These are phyloP conservation scores for Macrochelys suwanniensis DNA, from an alignment of 2,797 vertebrate species.

Conservation along the genomic window DNA sequence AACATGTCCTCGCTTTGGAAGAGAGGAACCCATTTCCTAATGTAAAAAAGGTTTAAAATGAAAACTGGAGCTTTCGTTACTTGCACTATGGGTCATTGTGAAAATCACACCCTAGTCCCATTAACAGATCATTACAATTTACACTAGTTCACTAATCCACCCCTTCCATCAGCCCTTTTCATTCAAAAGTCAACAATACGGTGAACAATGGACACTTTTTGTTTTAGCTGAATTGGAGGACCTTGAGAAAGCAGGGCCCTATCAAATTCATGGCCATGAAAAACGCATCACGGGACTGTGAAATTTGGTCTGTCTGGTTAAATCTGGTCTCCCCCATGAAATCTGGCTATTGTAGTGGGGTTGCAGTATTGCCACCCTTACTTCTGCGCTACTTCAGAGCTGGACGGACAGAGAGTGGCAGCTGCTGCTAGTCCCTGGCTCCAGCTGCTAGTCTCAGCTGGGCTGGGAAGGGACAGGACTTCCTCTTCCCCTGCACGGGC, in stretches of 20 bases:
- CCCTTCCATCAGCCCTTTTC: background rate
- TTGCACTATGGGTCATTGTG: background rate
- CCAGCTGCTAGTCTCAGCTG: too few relatives aligned
- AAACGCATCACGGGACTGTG: too few relatives aligned
- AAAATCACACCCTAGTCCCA: background rate
- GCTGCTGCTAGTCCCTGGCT: too few relatives aligned
- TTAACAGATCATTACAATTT: background rate
- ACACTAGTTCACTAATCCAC: background rate
- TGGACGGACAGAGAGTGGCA: too few relatives aligned
- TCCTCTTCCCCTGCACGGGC: too few relatives aligned
- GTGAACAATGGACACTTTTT: background rate
- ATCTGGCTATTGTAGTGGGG: too few relatives aligned
- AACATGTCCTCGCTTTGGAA: fast-evolving
- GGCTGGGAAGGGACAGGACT: too few relatives aligned
- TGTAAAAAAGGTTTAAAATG: background rate
- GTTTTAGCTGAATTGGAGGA: background rate
- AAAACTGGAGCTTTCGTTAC: background rate
- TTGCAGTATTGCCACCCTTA: too few relatives aligned
- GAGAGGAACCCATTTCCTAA: background rate
- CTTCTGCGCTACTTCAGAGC: too few relatives aligned
- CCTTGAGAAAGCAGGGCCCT: background rate
- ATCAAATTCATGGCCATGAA: too few relatives aligned
- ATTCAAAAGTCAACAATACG: background rate
- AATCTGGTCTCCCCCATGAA: too few relatives aligned
- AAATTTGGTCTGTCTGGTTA: too few relatives aligned